Evolutionary conservation across 2,113 vertebrate genomes (phyloP), one percentile per base, ranked within the genome.

Genomic region (Pongo abelii): DNA sequence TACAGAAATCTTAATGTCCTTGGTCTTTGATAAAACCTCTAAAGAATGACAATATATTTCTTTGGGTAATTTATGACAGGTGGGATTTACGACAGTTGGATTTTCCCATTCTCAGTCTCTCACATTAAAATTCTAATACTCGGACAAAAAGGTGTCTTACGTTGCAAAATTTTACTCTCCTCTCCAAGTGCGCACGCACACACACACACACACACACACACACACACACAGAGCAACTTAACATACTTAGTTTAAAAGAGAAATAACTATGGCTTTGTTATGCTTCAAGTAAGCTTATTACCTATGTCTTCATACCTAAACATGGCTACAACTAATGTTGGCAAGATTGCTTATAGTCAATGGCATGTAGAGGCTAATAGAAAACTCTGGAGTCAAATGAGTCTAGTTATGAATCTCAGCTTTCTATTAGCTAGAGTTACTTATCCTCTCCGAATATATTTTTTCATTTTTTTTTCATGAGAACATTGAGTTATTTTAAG

Each of bases 391-490:
- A 89, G 67, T 78, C 84, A 84, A 74, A 46, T 10, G 6, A 46
- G 2, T 18, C 40, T 69, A 10, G 3, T 7, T 81, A 72, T n/a
- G 11, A 86, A 85, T 50, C 25, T 3, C 5, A 40, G 13, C 67
- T 95, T 91, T 70, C 50, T 57, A 91, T 89, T 72, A 89, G 23
- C 4, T 55, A 6, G 7, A 61, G 35, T 85, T 84, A 32, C 27
- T 88, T 75, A 69, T 27, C 20, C 6, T 70, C 8, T 86, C 55
- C 59, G 40, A 57, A 18, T 93, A 4, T 25, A 78, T 97, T 96
- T 93, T 38, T 48, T 89, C 35, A 57, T 35, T 55, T 70, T 97
- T 97, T 94, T 79, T 89, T 90, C 92, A 90, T 75, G n/a, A 93
- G 55, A 93, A 77, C 48, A 80, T 52, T 77, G 89, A 50, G 3